phyloP scores from a whole-genome alignment of 2,888 invertebrate genomes.

The Noctua janthina region DNA sequence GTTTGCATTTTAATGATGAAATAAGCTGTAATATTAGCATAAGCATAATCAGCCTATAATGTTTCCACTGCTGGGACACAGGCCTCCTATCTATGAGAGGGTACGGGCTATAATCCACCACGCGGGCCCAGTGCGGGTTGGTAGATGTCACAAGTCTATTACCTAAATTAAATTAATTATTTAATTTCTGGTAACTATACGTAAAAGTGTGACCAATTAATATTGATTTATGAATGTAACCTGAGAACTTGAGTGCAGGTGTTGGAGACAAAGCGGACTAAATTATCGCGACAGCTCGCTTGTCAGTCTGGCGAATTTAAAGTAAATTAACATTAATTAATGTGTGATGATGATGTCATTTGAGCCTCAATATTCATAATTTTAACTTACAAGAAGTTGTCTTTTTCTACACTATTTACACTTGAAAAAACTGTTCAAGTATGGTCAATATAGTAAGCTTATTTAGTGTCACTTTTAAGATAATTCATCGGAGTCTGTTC shows the following conservation, averaged over 20 bases:
- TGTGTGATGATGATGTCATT: constrained; percentile 60
- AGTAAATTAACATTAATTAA: constrained; percentile 61
- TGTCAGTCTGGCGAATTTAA: constrained; percentile 53
- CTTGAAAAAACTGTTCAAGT: neutral
- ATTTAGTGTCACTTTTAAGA: constrained; percentile 14
- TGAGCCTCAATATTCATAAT: constrained; percentile 40
- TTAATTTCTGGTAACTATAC: constrained; percentile 17
- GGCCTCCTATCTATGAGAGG: too few relatives aligned
- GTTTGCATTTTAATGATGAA: neutral
- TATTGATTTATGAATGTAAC: constrained; percentile 60
- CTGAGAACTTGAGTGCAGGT: constrained; percentile 64
- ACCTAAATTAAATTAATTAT: constrained; percentile 5
- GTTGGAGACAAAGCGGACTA: constrained; percentile 43
- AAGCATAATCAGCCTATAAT: too few relatives aligned
- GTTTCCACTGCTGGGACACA: too few relatives aligned
- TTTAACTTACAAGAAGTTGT: constrained; percentile 11
- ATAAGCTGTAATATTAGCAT: neutral
- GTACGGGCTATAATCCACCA: too few relatives aligned
- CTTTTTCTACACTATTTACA: neutral
- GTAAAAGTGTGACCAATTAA: constrained; percentile 51
- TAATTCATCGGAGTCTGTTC: constrained; percentile 4
- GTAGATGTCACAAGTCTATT: neutral
- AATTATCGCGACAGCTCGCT: constrained; percentile 37
- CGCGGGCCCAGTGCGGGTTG: too few relatives aligned
- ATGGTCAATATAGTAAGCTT: neutral